Evolutionary conservation across 2,797 vertebrate species (phyloP).

Genomic region (Syngnathus acus): DNA sequence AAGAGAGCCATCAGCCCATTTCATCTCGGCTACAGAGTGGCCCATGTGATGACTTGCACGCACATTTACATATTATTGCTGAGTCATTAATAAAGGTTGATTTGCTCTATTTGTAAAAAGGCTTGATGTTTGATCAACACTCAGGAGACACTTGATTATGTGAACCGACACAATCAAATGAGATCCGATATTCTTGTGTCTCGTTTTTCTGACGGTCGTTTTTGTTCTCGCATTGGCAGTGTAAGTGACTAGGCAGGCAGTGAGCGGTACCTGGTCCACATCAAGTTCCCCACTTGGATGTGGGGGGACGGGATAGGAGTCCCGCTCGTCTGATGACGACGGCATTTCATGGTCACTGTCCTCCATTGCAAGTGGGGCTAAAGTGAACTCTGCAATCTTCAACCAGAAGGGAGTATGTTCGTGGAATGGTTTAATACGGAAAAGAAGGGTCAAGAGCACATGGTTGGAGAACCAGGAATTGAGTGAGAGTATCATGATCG

Average conservation of each 20-base stretch:
- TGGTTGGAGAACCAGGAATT: slow-evolving; percentile 1
- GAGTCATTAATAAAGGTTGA: background rate
- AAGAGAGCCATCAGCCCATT: slow-evolving; percentile 19
- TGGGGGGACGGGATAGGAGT: slow-evolving; percentile 53
- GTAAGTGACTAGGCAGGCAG: background rate
- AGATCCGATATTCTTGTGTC: background rate
- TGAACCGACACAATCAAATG: background rate
- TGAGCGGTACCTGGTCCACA: slow-evolving; percentile 56
- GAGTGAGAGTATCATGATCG: slow-evolving; percentile 9
- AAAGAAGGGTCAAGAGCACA: background rate
- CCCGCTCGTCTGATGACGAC: slow-evolving; percentile 63
- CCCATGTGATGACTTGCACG: slow-evolving; percentile 7
- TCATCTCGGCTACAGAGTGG: slow-evolving; percentile 13
- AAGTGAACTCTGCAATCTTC: slow-evolving; percentile 64
- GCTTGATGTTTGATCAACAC: too few species aligned
- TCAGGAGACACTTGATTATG: background rate
- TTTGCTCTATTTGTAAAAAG: too few species aligned
- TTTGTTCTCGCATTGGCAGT: background rate
- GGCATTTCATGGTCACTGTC: slow-evolving; percentile 63
- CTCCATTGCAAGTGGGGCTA: slow-evolving; percentile 65
- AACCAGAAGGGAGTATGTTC: slow-evolving; percentile 30
- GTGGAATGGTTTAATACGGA: slow-evolving; percentile 3
- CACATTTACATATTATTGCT: background rate
- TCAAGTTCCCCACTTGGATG: slow-evolving; percentile 39
- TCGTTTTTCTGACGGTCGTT: too few species aligned